Base-by-base conservation (phyloP, 35 echinoderm and acorn worm species). In the Diadema setosum region DNA sequence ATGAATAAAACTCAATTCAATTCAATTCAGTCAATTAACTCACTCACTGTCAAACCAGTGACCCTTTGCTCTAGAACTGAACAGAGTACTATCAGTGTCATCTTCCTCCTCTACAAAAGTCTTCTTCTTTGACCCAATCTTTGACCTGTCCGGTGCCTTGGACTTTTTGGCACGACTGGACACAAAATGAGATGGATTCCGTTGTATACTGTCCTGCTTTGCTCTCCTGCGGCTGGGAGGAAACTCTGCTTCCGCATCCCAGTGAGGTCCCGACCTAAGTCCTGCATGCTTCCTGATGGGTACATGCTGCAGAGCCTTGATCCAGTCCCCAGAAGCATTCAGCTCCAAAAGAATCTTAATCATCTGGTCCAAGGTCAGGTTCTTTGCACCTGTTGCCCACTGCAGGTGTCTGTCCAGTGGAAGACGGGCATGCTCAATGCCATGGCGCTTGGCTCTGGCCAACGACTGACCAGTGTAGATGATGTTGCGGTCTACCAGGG, bases 341-440 rank as follows among this genome's bases (percentile, higher is more conserved):
- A 98, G 36, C 17, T 82, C 48, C 39, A 91, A 81, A 11, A 98
- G 42, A 34, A 94, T 94, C 41, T 91, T 84, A 0, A 93, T 80
- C 46, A 91, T 67, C 56, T 91, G 89, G 80, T 99, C 93, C 15
- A 99, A 64, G 32, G 96, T 94, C 26, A 95, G 75, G 57, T 91
- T 90, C 82, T 99, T 99, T 0, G 64, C 82, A 16, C 94, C 87
- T 40, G 60, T 39, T 49, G 81, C 60, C 95, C 95, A 97, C 59
- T 97, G 82, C 0, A 97, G 70, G 60, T 90, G 93, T 9, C 45
- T 49, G 80, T 97, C 95, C 42, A 97, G 42, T 14, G 96, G 96
- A 30, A 99, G 70, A 2, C 96, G 70, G 26, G 86, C 93, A 65
- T 94, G 92, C 17, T 48, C 74, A 9, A 95, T 26, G 39, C 80